phyloP scores from a whole-genome alignment of 2,113 vertebrate species.

The Callipepla squamata region DNA sequence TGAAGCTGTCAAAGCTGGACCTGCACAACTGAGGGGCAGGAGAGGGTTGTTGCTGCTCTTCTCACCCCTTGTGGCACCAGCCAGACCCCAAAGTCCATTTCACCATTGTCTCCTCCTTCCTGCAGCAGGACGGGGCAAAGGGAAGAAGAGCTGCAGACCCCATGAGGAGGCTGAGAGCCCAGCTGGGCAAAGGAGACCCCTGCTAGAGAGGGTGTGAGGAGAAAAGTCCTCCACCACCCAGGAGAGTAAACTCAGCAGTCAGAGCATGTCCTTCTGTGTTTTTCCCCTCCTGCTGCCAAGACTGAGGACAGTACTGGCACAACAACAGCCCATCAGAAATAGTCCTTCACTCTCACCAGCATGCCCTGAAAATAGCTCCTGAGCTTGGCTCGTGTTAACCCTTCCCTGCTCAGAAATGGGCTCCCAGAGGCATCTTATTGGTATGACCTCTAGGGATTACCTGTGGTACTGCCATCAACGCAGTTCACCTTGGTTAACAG shows the following conservation, averaged over 20 bases:
- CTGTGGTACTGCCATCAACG: accelerated
- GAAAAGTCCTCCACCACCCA: background rate
- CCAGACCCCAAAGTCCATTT: background rate
- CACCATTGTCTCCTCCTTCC: background rate
- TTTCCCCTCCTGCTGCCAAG: background rate
- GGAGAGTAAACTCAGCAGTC: background rate
- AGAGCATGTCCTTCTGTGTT: background rate
- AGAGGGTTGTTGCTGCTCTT: too few species aligned
- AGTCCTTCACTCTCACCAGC: background rate
- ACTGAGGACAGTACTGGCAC: background rate
- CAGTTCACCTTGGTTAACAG: background rate
- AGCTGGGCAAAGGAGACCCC: background rate
- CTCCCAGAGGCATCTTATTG: background rate
- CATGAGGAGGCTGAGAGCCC: background rate
- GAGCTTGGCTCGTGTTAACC: conserved; percentile 34
- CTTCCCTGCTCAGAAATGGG: conserved; percentile 13
- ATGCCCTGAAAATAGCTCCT: conserved; percentile 55
- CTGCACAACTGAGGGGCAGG: background rate
- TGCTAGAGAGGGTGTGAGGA: background rate
- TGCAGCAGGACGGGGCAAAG: too few species aligned
- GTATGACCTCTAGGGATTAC: too few species aligned
- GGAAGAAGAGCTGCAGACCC: background rate
- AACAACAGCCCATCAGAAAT: conserved; percentile 29
- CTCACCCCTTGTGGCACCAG: background rate
- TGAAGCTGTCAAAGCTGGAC: background rate